Base-by-base conservation (phyloP, 2,113 vertebrate species). In the Eublepharis macularius region DNA sequence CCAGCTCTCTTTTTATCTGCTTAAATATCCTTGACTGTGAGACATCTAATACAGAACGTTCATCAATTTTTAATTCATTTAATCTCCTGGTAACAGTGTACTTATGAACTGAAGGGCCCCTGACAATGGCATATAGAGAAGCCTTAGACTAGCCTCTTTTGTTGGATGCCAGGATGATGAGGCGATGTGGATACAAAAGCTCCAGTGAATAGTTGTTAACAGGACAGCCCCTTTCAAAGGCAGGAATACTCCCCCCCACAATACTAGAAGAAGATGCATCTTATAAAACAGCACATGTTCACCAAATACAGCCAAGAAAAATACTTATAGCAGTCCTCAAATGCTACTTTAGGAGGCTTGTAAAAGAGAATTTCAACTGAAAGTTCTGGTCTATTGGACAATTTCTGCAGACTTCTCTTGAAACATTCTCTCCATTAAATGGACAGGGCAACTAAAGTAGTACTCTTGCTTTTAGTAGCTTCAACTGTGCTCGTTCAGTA, bases 61-160 rank as follows among this genome's bases (percentile, higher is more conserved):
- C 92, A 96, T 96, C 94, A 95, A 95, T 95, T 96, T 96, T 96
- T 96, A 95, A 96, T 95, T 94, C 92, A 92, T 92, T 94, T 94
- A 94, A 94, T 95, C 94, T 95, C 94, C 92, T 86, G 92, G 94
- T 94, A 92, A 94, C 94, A 82, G 92, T 94, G 93, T 95, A 93
- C 91, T 84, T 2, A 36, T 91, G 96, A 94, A 95, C 92, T 88
- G 92, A 95, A 95, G 93, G 90, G 88, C 89, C 93, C 89, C 82
- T 70, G 85, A 96, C 93, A 91, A 95, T 95, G 93, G 93, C 87
- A 90, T 89, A 83, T 90, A 81, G 85, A 90, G 90, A 91, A 96
- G 93, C 86, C 93, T 93, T 93, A 92, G 88, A 68, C 12, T 82
- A 86, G 29, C 1, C 0, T 86, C 83, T 92, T 92, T 93, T 93